A percentile compares a stretch with the other conserved stretches of the same genome.
Evolutionary conservation across 2,113 vertebrate genomes (phyloP).

Genomic region (Centrocercus urophasianus): DNA sequence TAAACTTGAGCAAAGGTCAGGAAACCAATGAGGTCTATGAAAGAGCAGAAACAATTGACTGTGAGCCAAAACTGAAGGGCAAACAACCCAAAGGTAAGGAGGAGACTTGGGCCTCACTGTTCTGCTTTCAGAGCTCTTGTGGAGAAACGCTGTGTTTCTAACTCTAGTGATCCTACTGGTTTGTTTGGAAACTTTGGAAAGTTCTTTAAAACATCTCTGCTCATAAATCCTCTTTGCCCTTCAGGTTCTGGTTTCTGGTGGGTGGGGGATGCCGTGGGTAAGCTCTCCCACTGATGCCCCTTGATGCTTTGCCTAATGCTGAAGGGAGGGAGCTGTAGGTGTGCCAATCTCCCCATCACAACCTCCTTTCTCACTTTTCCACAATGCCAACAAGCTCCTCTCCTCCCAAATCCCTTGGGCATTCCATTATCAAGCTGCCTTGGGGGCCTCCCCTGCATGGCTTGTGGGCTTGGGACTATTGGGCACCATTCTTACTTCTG

Average conservation of each 20-base stretch:
- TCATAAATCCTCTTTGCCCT: constrained; percentile 64
- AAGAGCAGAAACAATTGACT: constrained; percentile 81
- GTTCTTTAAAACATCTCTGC: constrained; percentile 48
- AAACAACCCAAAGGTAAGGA: constrained; percentile 83
- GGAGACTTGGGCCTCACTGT: constrained; percentile 29
- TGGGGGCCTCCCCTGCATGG: constrained; percentile 20
- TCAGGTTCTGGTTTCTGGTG: constrained; percentile 67
- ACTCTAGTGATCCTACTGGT: constrained; percentile 41
- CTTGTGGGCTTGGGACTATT: constrained; percentile 23
- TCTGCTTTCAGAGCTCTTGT: constrained; percentile 56
- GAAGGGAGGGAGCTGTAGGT: constrained; percentile 35
- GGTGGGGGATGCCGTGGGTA: neutral
- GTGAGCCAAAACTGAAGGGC: constrained; percentile 79
- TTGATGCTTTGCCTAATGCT: constrained; percentile 24
- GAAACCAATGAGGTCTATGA: constrained; percentile 95
- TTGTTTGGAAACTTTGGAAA: constrained; percentile 53
- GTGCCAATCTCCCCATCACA: neutral
- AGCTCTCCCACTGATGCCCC: neutral
- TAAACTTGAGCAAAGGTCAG: constrained; percentile 80
- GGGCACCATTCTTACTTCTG: neutral
- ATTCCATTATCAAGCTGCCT: neutral
- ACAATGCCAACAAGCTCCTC: neutral
- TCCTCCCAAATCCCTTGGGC: neutral
- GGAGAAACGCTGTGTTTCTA: constrained; percentile 52
- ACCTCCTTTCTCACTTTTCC: neutral